A percentile compares a stretch with the other conserved stretches of the same genome.
phyloP scores from a whole-genome alignment of 1,140 invertebrate genomes.

The Lordiphosa stackelbergi region DNA sequence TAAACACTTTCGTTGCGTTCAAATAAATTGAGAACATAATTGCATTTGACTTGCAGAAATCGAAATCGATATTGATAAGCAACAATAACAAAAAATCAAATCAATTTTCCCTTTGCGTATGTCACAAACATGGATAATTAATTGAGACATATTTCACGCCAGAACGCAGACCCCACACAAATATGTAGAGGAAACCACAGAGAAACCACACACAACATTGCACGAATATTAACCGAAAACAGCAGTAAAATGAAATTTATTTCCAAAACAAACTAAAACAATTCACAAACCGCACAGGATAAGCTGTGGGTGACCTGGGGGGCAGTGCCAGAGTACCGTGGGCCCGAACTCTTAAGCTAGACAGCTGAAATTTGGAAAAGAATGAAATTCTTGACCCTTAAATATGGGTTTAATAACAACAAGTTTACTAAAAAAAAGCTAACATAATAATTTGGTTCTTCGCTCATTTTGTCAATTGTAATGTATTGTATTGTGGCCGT shows the following conservation, averaged over 20 bases:
- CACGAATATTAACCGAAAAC: slow-evolving; percentile 36
- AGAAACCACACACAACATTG: slow-evolving; percentile 2
- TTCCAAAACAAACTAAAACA: slow-evolving; percentile 41
- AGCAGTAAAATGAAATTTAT: slow-evolving; percentile 54
- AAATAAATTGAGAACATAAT: slow-evolving; percentile 28
- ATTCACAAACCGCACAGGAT: slow-evolving; percentile 30
- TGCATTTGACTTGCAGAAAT: slow-evolving; percentile 36
- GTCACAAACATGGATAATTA: slow-evolving; percentile 58
- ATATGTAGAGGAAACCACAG: slow-evolving; percentile 7
- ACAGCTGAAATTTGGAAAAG: too few species aligned
- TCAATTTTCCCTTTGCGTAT: slow-evolving; percentile 34
- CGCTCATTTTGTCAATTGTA: too few species aligned
- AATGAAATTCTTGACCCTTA: too few species aligned
- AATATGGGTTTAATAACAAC: too few species aligned
- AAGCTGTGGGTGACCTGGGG: slow-evolving; percentile 6
- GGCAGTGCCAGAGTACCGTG: not conserved
- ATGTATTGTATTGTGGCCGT: too few species aligned
- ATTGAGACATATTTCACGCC: slow-evolving; percentile 62
- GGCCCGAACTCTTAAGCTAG: too few species aligned
- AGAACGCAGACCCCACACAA: not conserved
- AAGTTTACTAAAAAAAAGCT: too few species aligned
- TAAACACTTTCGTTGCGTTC: slow-evolving; percentile 11
- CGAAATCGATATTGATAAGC: slow-evolving; percentile 39
- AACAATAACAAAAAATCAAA: slow-evolving; percentile 36
- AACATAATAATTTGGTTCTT: too few species aligned